phyloP scores from a whole-genome alignment of 2,113 vertebrate species.

The Psophia crepitans region DNA sequence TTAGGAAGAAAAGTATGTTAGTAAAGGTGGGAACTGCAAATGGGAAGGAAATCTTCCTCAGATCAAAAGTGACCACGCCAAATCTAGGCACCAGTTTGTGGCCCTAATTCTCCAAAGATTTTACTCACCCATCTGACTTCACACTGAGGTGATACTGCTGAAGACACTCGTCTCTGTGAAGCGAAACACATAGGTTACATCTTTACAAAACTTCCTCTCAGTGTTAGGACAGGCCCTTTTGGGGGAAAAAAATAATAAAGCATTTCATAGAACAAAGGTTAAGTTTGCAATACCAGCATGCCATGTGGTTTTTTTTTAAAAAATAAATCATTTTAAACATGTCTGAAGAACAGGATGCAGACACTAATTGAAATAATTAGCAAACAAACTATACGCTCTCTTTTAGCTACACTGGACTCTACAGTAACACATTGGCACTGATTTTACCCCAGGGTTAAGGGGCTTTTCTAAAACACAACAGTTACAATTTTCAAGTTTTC shows the following conservation, averaged over 20 bases:
- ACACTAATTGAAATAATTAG: not conserved
- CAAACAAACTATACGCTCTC: not conserved
- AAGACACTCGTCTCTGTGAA: not conserved
- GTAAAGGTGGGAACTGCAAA: not conserved
- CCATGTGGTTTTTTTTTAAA: not conserved
- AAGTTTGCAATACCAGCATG: not conserved
- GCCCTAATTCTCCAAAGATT: not conserved
- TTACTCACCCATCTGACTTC: not conserved
- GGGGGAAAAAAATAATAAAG: not conserved
- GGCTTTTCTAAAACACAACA: not conserved
- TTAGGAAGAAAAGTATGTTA: not conserved
- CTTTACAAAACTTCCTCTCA: not conserved
- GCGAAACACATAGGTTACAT: not conserved
- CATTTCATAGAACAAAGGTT: not conserved
- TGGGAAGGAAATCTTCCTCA: not conserved
- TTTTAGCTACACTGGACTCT: not conserved
- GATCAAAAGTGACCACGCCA: not conserved
- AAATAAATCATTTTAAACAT: not conserved
- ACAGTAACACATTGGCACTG: not conserved
- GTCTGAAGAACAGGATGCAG: not conserved
- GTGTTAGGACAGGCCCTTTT: not conserved
- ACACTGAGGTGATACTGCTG: not conserved
- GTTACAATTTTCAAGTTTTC: not conserved
- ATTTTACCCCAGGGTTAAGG: not conserved
- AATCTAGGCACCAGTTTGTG: not conserved